Evolutionary conservation across 2,888 invertebrate genomes (phyloP).

Genomic region (Pedicia rivosa): DNA sequence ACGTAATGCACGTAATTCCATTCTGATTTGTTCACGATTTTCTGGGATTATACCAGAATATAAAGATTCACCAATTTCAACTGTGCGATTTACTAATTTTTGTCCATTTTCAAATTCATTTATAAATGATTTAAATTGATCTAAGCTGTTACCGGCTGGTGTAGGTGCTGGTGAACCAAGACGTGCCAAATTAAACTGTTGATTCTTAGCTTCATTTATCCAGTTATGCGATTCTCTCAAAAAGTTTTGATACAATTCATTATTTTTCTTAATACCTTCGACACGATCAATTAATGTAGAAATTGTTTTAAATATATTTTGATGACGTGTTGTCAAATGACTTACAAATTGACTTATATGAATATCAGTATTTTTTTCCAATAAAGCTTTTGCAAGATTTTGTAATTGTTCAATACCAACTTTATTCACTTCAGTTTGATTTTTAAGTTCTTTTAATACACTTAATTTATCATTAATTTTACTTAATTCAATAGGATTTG

Average conservation of each 20-base stretch:
- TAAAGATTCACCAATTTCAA: conserved; percentile 75
- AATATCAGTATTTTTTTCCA: conserved; percentile 65
- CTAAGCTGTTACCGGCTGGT: conserved; percentile 57
- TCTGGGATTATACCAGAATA: conserved; percentile 77
- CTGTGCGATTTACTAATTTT: conserved; percentile 55
- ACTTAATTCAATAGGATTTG: conserved; percentile 49
- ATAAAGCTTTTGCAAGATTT: conserved; percentile 51
- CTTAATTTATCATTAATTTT: conserved; percentile 51
- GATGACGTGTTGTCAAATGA: conserved; percentile 60
- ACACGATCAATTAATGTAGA: conserved; percentile 54
- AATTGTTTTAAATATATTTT: conserved; percentile 55
- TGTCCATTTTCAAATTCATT: conserved; percentile 63
- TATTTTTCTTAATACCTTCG: conserved; percentile 49
- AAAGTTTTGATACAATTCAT: conserved; percentile 48
- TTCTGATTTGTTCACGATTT: conserved; percentile 69
- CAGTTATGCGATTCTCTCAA: conserved; percentile 60
- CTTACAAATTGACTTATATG: conserved; percentile 65
- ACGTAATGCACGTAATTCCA: conserved; percentile 63
- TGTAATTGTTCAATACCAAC: conserved; percentile 49
- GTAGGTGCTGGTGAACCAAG: conserved; percentile 57
- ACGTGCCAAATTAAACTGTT: conserved; percentile 54
- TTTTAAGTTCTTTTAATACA: conserved; percentile 45
- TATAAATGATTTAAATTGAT: conserved; percentile 45
- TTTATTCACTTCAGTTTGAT: conserved; percentile 46
- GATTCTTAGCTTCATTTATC: conserved; percentile 58